phyloP scores from a whole-genome alignment of 1,140 invertebrate species.

The Ylistrum balloti region DNA sequence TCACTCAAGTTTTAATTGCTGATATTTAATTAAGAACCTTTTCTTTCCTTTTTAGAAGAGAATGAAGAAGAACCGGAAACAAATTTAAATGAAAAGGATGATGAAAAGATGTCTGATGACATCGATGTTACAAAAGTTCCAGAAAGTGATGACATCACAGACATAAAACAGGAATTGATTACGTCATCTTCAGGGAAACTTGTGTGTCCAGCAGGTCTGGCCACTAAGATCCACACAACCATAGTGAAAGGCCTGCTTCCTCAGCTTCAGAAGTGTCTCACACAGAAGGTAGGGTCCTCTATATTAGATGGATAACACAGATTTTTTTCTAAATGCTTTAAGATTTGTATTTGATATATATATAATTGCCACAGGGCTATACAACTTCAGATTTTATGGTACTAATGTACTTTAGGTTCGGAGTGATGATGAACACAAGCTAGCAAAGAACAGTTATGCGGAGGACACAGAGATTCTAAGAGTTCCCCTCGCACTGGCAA shows the following conservation, averaged over 20 bases:
- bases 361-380: too few relatives aligned
- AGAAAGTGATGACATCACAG: constrained; percentile 64
- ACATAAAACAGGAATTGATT: constrained; percentile 60
- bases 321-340: too few relatives aligned
- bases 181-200: constrained; percentile 47
- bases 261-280: constrained; percentile 86
- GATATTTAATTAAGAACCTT: too few relatives aligned
- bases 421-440: constrained; percentile 90
- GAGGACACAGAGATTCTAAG: constrained; percentile 94
- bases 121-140: constrained; percentile 60
- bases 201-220: constrained; percentile 82
- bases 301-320: constrained; percentile 89
- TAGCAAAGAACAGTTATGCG: constrained; percentile 83
- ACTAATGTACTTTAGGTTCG: constrained; percentile 85
- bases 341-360: too few relatives aligned
- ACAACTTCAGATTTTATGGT: constrained; percentile 2
- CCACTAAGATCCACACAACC: constrained; percentile 88
- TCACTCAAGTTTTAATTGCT: too few relatives aligned
- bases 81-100: constrained; percentile 73
- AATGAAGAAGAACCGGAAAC: neutral
- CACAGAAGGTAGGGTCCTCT: constrained; percentile 83
- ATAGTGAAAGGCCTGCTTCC: constrained; percentile 87
- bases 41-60: neutral
- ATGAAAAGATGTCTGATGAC: constrained; percentile 73
- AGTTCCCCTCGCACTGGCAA: constrained; percentile 95